phyloP scores from a whole-genome alignment of 1,140 invertebrate genomes.

The Camponotus pennsylvanicus region DNA sequence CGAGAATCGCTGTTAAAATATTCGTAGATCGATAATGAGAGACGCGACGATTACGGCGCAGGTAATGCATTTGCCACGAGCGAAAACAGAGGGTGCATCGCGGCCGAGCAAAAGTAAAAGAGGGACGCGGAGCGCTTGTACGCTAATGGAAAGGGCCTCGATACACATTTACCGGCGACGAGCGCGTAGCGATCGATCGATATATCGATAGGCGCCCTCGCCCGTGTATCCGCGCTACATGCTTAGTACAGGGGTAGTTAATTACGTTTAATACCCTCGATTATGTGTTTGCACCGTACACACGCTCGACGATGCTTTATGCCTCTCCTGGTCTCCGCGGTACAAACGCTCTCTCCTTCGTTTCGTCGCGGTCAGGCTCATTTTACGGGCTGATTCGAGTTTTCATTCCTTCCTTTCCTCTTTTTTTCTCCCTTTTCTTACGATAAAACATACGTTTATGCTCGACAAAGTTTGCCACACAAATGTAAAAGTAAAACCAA shows the following conservation, averaged over 20 bases:
- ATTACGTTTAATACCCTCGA: conserved; percentile 85
- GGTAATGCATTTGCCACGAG: conserved; percentile 79
- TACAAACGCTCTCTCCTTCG: conserved; percentile 31
- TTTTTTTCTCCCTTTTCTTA: conserved; percentile 2
- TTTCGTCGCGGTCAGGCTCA: conserved; percentile 47
- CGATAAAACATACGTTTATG: conserved; percentile 29
- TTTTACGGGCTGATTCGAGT: conserved; percentile 52
- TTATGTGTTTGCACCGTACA: conserved; percentile 83
- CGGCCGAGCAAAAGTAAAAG: conserved; percentile 68
- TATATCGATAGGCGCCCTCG: conserved; percentile 80
- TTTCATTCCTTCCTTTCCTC: background rate
- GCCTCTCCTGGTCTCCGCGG: conserved; percentile 52
- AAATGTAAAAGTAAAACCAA: conserved; percentile 38
- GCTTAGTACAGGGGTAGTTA: conserved; percentile 81
- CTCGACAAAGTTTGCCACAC: background rate
- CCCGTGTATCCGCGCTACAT: conserved; percentile 63
- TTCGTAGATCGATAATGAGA: conserved; percentile 71
- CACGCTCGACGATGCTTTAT: conserved; percentile 76
- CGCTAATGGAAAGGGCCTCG: conserved; percentile 81
- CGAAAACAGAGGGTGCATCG: conserved; percentile 74
- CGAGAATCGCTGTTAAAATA: conserved; percentile 53
- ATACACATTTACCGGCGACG: conserved; percentile 71
- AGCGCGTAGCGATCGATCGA: conserved; percentile 78
- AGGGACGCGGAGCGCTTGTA: conserved; percentile 66
- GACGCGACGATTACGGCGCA: conserved; percentile 80